Percentiles rank a stretch among this genome's conserved stretches.
phyloP scores from a whole-genome alignment of 2,797 vertebrate genomes.

The Poecilia wingei region DNA sequence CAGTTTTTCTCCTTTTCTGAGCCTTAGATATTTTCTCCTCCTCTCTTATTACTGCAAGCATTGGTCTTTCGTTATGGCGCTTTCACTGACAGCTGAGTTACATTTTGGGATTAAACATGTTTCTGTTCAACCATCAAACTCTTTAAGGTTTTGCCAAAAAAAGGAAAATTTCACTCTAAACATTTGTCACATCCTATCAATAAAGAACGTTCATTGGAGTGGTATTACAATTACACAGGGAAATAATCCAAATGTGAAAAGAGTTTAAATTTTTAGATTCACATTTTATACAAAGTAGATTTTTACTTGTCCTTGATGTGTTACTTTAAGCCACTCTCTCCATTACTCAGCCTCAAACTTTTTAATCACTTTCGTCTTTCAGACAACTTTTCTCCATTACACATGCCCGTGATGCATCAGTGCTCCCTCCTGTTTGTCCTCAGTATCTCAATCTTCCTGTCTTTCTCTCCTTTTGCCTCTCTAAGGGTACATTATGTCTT shows the following conservation, averaged over 20 bases:
- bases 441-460: slow-evolving; percentile 3
- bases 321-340: slow-evolving; percentile 1
- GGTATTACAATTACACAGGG: slow-evolving; percentile 11
- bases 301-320: slow-evolving; percentile 17
- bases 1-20: slow-evolving; percentile 16
- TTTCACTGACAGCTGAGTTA: slow-evolving; percentile 69
- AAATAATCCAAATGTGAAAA: slow-evolving; percentile 26
- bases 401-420: slow-evolving; percentile 23
- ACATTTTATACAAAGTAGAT: slow-evolving; percentile 12
- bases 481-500: slow-evolving; percentile 3
- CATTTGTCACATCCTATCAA: slow-evolving; percentile 32
- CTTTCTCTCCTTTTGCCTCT: slow-evolving; percentile 10
- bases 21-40: slow-evolving; percentile 29
- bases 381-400: slow-evolving; percentile 39
- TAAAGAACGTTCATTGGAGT: slow-evolving; percentile 18
- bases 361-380: slow-evolving; percentile 35
- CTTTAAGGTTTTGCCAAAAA: slow-evolving; percentile 59
- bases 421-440: slow-evolving; percentile 22
- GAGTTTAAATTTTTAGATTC: slow-evolving; percentile 1
- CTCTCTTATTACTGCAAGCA: neutral
- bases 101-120: slow-evolving; percentile 67
- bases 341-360: slow-evolving; percentile 9
- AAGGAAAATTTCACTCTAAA: slow-evolving; percentile 53
- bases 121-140: slow-evolving; percentile 59
- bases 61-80: slow-evolving; percentile 63